phyloP scores from a whole-genome alignment of 2,888 invertebrate genomes.

The Sesia bembeciformis region DNA sequence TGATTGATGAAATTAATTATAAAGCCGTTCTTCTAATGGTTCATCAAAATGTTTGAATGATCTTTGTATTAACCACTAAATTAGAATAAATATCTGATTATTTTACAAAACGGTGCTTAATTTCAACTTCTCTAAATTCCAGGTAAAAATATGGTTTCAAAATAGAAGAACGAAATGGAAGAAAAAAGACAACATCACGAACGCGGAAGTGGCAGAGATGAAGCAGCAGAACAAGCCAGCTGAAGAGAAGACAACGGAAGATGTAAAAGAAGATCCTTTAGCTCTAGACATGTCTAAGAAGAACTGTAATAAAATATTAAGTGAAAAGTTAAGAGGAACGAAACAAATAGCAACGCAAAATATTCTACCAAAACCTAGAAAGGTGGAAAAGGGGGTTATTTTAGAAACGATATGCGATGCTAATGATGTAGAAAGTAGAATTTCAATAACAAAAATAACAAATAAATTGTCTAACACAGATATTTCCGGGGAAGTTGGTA shows the following conservation, averaged over 20 bases:
- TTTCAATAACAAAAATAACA: slow-evolving; percentile 69
- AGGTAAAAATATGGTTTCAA: slow-evolving; percentile 95
- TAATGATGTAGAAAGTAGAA: slow-evolving; percentile 64
- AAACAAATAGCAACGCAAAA: slow-evolving; percentile 31
- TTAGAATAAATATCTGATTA: no score
- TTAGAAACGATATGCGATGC: slow-evolving; percentile 52
- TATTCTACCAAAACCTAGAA: slow-evolving; percentile 37
- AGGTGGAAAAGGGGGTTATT: slow-evolving; percentile 53
- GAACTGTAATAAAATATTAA: slow-evolving; percentile 52
- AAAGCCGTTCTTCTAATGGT: no score
- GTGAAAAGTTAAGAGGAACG: slow-evolving; percentile 49
- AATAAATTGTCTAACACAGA: slow-evolving; percentile 62
- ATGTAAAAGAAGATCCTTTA: slow-evolving; percentile 46
- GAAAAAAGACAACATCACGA: slow-evolving; percentile 93
- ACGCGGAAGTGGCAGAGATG: slow-evolving; percentile 90
- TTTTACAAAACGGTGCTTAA: no score
- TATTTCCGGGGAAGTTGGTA: slow-evolving; percentile 34
- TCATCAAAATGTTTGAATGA: no score
- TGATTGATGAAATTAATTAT: no score
- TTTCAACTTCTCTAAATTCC: slow-evolving; percentile 31
- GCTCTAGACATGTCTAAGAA: slow-evolving; percentile 63
- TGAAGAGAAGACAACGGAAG: slow-evolving; percentile 42
- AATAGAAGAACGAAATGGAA: slow-evolving; percentile 85
- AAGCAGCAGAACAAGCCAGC: slow-evolving; percentile 67
- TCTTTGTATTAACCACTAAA: no score